phyloP scores from a whole-genome alignment of 2,888 invertebrate species.

The Strigamia maritima region DNA sequence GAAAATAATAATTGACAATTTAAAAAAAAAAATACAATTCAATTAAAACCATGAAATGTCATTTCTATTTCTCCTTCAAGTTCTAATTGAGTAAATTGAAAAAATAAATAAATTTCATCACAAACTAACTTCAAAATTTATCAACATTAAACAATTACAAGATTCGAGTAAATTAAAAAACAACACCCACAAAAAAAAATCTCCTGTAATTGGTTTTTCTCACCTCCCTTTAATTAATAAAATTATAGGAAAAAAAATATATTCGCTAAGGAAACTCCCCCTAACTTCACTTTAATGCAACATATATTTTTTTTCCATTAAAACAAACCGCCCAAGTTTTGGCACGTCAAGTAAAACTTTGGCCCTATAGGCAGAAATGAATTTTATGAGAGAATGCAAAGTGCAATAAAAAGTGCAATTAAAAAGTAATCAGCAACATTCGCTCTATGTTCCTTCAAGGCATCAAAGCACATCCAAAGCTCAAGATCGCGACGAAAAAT shows the following conservation, averaged over 20 bases:
- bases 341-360: conserved; percentile 13
- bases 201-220: not conserved
- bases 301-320: not conserved
- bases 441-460: conserved; percentile 5
- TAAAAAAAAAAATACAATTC: too few species aligned
- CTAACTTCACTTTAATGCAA: not conserved
- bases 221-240: conserved; percentile 14
- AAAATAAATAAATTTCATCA: too few species aligned
- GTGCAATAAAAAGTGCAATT: conserved; percentile 28
- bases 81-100: too few species aligned
- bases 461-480: conserved; percentile 8
- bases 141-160: too few species aligned
- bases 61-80: too few species aligned
- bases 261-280: not conserved
- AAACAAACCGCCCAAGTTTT: conserved; percentile 13
- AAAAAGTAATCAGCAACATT: conserved; percentile 28
- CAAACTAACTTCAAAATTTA: too few species aligned
- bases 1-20: too few species aligned
- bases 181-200: too few species aligned
- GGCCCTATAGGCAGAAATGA: conserved; percentile 23
- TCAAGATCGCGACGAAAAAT: not conserved
- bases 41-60: too few species aligned
- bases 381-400: conserved; percentile 28
- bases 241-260: not conserved
- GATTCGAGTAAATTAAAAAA: not conserved